Base-by-base conservation (phyloP, 2,113 vertebrate species). In the Centrocercus urophasianus region DNA sequence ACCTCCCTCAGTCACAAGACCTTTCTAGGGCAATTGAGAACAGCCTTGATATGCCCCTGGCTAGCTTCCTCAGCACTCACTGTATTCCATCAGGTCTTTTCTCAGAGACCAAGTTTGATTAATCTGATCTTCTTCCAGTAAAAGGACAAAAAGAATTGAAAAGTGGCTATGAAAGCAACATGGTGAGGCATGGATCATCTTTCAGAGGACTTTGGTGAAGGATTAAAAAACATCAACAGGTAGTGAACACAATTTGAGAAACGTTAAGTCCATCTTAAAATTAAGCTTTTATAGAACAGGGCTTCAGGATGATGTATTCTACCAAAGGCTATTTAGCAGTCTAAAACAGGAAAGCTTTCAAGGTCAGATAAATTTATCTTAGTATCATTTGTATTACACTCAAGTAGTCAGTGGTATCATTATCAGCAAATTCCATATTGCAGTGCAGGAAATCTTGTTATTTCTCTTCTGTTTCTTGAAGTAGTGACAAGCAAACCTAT, bases 401-500 rank as follows among this genome's bases (percentile, higher is more conserved):
- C 24, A 56, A 64, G 5, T 36, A 86, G 20, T 67, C 50, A 73
- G 8, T 40, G 13, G 17, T 73, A 43, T 57, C 7, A 22, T 79
- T 83, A 90, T 40, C 40, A 78, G 30, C 42, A 76, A 88, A 86
- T 66, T 92, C 56, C n/a, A 27, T 20, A 57, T 22, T 88, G 75
- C 43, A 76, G 11, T 34, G 15, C 28, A 76, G 17, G 50, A 88
- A 76, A 88, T 83, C 50, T 64, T 90, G 6, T 40, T 25, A 50
- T 5, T 73, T 81, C 42, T 78, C 12, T 64, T 80, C n/a, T 64
- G 2, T 76, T 93, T 91, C 54, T 65, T n/a, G 48, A 73, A n/a
- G 17, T 12, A 64, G 50, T 59, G 40, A 72, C 25, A 80, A 74
- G 43, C 1, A 45, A 76, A 40, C 5, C 2, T 70, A 21, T 71